Evolutionary conservation across 1,140 invertebrate species (phyloP).

Genomic region (Gerris buenoi): DNA sequence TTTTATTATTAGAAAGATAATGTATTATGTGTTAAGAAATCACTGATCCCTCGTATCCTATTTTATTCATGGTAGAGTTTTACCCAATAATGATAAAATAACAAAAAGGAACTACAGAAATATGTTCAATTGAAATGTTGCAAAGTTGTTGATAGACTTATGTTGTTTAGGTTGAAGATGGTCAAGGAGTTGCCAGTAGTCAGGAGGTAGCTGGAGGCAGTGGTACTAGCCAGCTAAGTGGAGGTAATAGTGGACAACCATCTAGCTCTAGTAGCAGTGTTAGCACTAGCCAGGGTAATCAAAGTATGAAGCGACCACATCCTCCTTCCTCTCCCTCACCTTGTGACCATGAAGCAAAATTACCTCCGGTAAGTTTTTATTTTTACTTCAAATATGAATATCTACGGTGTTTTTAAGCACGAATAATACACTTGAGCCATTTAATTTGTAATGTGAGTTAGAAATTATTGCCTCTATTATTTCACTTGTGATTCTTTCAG

Average conservation of each 20-base stretch:
- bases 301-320: constrained; percentile 11
- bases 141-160: no score
- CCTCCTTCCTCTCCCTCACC: neutral
- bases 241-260: constrained; percentile 8
- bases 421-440: no score
- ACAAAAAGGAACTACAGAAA: no score
- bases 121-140: no score
- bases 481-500: no score
- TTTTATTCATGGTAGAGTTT: no score
- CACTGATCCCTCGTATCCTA: no score
- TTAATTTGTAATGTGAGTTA: neutral
- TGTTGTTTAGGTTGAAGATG: neutral
- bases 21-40: no score
- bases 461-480: neutral
- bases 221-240: neutral
- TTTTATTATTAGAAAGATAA: no score
- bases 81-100: no score
- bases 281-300: constrained; percentile 14
- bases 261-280: constrained; percentile 19
- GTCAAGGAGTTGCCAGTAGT: constrained; percentile 3
- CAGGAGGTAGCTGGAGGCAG: constrained; percentile 9
- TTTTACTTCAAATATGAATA: no score
- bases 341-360: neutral
- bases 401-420: no score
- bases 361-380: constrained; percentile 7